Evolutionary conservation across 2,888 invertebrate species (phyloP).

Genomic region (Andrena trimmerana): DNA sequence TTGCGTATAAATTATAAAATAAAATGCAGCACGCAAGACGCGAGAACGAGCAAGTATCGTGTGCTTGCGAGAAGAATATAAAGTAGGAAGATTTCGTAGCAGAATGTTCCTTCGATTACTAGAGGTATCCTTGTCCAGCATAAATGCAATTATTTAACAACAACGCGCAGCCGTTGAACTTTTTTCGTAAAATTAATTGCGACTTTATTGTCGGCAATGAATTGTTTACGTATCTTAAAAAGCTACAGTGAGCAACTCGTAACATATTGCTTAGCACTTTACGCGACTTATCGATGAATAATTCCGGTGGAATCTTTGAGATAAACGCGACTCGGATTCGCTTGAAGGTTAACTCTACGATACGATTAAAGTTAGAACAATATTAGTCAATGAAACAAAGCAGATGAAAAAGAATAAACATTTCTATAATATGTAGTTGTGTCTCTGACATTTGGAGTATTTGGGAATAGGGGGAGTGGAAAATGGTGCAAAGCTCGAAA

Average conservation of each 20-base stretch:
- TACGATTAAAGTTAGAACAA: too few species aligned
- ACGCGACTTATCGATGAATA: conserved; percentile 22
- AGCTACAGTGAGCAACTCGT: conserved; percentile 59
- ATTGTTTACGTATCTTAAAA: conserved; percentile 36
- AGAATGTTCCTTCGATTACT: conserved; percentile 55
- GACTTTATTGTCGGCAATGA: conserved; percentile 54
- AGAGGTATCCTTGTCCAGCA: conserved; percentile 53
- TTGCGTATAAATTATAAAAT: not conserved
- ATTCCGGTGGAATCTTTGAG: conserved; percentile 21
- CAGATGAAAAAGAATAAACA: too few species aligned
- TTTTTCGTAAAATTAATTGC: conserved; percentile 62
- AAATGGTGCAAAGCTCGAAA: too few species aligned
- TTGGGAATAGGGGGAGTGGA: too few species aligned
- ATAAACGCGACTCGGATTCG: conserved; percentile 38
- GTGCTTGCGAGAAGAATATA: not conserved
- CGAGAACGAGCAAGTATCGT: not conserved
- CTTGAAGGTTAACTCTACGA: conserved; percentile 46
- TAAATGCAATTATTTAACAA: conserved; percentile 66
- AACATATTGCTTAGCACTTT: conserved; percentile 54
- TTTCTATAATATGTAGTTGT: too few species aligned
- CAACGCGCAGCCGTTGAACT: conserved; percentile 64
- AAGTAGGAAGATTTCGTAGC: not conserved
- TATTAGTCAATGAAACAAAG: too few species aligned
- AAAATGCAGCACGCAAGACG: not conserved
- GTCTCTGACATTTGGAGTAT: too few species aligned